Base-by-base conservation (phyloP, 1,140 invertebrate species). In the Lepidurus couesii region DNA sequence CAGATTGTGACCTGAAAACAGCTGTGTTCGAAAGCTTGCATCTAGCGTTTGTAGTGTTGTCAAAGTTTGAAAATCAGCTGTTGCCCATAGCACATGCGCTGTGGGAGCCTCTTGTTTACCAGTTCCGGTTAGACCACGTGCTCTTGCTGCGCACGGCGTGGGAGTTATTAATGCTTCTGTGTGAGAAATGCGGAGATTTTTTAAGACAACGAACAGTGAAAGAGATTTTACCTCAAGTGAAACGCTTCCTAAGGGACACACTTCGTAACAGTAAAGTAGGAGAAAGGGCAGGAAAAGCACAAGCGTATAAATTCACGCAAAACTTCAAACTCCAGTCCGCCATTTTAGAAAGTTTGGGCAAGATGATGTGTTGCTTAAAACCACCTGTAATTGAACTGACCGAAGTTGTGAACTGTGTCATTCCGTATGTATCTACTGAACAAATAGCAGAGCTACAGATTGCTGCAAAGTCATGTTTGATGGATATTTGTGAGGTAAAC, bases 51-150 rank as follows among this genome's bases (percentile, higher is more conserved):
- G 21, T 13, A 65, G 13, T 65, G 21, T 16, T 65, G 13, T n/a
- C 53, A 5, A 65, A 16, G 9, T 65, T 65, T 65, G n/a, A 65
- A 65, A 65, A 65, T 65, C 53, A 65, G n/a, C 53, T 65, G 16
- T 65, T 65, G 53, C 53, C 53, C 53, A 65, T 21, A 65, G 53
- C 53, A 21, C 53, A 65, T 65, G 53, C 53, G 53, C 8, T 65
- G 53, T 65, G 53, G 53, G n/a, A 65, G 3, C 53, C 53, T 1
- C 21, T 65, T 13, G 53, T 65, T 7, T 65, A 21, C 53, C 53
- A 65, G 53, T 65, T 65, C 53, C 53, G 53, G 53, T 65, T 65
- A 65, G 53, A n/a, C n/a, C 53, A 65, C 53, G 8, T 65, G 1
- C 53, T 65, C 13, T 4, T 65, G 13, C 53, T 65, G n/a, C 53